These are phyloP conservation scores for Drosophila ohnishii DNA, from an alignment of 1,140 invertebrate species.

Conservation along the genomic window DNA sequence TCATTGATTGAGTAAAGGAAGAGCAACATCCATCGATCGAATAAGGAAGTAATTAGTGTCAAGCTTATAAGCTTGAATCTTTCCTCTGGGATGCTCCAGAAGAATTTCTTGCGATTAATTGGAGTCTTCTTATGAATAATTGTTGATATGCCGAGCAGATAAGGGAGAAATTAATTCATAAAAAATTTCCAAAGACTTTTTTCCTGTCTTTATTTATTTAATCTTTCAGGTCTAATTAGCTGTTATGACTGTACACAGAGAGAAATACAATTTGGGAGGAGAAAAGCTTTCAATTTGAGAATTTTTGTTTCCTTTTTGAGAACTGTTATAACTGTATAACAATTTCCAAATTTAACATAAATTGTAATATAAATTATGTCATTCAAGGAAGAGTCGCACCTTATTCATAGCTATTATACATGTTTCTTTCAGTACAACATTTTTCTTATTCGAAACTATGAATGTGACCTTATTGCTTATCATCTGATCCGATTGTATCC, in stretches of 20 bases:
- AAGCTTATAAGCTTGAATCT: constrained; percentile 9
- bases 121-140: constrained; percentile 8
- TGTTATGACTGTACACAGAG: neutral
- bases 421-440: neutral
- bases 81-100: constrained; percentile 10
- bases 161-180: neutral
- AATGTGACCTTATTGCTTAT: neutral
- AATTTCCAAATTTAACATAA: neutral
- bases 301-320: neutral
- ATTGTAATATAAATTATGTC: neutral
- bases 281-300: neutral
- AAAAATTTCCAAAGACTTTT: constrained; percentile 5
- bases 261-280: neutral
- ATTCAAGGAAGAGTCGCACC: neutral
- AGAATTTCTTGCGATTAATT: constrained; percentile 21
- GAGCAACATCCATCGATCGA: neutral
- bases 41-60: constrained; percentile 19
- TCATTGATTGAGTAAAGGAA: neutral
- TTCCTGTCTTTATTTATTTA: neutral
- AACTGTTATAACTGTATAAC: neutral
- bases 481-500: constrained; percentile 4
- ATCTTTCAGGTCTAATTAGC: neutral
- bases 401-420: neutral
- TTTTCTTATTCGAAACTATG: neutral
- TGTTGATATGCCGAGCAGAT: constrained; percentile 5